Percentiles rank a stretch among this genome's conserved stretches.
These are phyloP conservation scores for Scrobipalpa costella DNA, from an alignment of 2,888 invertebrate species.

Conservation along the genomic window DNA sequence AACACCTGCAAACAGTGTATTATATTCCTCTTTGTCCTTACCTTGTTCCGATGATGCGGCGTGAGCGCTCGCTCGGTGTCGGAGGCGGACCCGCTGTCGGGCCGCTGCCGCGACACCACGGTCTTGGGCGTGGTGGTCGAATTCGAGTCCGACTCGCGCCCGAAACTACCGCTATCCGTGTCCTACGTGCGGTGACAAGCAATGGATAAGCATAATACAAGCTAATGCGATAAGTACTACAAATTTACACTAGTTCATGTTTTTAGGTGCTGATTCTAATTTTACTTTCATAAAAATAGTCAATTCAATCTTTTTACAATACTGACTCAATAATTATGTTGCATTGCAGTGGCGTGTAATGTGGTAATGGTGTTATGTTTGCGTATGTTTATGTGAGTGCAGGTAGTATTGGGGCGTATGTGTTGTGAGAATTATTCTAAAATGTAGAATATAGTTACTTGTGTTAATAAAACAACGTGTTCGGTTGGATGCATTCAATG, in stretches of 20 bases:
- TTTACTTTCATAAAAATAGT: too few species aligned
- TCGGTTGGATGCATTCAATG: too few species aligned
- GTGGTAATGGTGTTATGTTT: too few species aligned
- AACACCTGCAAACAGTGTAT: too few species aligned
- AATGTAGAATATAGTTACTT: too few species aligned
- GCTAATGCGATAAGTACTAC: background rate
- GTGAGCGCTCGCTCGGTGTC: slow-evolving; percentile 82
- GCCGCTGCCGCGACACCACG: slow-evolving; percentile 83
- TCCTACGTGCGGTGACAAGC: slow-evolving; percentile 49
- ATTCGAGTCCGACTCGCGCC: slow-evolving; percentile 89
- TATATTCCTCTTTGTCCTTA: too few species aligned
- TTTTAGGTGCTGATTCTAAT: too few species aligned
- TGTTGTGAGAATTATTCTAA: too few species aligned
- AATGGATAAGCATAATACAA: background rate
- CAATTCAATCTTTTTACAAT: background rate
- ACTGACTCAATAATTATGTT: background rate
- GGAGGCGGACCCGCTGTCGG: slow-evolving; percentile 71
- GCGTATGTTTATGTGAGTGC: too few species aligned
- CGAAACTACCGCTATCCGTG: slow-evolving; percentile 82
- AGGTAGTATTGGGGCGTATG: too few species aligned
- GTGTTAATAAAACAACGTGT: too few species aligned
- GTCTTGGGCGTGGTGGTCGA: slow-evolving; percentile 88
- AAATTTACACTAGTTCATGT: background rate
- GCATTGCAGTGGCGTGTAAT: too few species aligned
- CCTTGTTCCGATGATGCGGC: slow-evolving; percentile 45